These are phyloP conservation scores for Clarias macrocephalus DNA, from an alignment of 2,113 vertebrate species.

Conservation along the genomic window DNA sequence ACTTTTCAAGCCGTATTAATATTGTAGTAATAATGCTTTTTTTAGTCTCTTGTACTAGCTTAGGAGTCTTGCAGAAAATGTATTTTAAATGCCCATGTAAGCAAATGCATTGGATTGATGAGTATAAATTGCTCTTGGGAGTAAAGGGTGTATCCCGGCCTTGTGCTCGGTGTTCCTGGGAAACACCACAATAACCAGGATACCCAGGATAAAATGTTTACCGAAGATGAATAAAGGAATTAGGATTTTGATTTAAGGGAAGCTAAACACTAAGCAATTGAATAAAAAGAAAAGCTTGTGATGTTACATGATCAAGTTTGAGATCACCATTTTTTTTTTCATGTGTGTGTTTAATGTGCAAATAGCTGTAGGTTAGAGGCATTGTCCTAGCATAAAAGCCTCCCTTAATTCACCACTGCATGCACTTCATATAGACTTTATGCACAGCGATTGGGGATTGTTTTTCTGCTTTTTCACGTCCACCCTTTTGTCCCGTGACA, in stretches of 20 bases:
- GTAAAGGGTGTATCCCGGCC: not conserved
- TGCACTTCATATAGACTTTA: not conserved
- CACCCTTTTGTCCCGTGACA: not conserved
- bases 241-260: not conserved
- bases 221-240: not conserved
- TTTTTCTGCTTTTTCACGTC: constrained; percentile 31
- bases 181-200: not conserved
- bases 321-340: not conserved
- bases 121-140: not conserved
- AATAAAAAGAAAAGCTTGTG: not conserved
- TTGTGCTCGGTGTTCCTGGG: not conserved
- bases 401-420: not conserved
- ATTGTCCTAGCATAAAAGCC: not conserved
- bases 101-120: not conserved
- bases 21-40: not conserved
- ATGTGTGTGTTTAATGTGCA: not conserved
- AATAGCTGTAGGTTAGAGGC: not conserved
- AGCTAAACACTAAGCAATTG: too few relatives aligned
- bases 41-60: too few relatives aligned
- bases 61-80: not conserved
- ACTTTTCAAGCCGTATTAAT: not conserved
- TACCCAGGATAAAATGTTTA: not conserved
- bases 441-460: not conserved
- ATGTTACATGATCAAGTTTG: not conserved
- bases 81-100: not conserved